These are phyloP conservation scores for Drosophila pruinosa DNA, from an alignment of 1,140 invertebrate genomes.

Conservation along the genomic window DNA sequence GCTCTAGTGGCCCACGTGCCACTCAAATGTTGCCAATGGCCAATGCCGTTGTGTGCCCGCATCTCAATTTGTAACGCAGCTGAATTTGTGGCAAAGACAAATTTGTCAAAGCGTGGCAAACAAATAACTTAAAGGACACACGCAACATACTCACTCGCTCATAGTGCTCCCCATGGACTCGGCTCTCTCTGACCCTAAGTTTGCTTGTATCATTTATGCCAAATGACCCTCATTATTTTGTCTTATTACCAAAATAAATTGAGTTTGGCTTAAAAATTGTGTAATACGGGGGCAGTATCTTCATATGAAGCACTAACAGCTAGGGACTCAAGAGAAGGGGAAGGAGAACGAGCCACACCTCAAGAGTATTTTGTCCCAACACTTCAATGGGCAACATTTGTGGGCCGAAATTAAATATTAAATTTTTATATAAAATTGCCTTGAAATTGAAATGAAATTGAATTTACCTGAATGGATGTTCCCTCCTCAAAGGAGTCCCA, in stretches of 20 bases:
- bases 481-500: conserved; percentile 8
- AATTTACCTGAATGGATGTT: conserved; percentile 59
- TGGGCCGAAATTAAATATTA: conserved; percentile 66
- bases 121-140: conserved; percentile 64
- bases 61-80: conserved; percentile 49
- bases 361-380: no score
- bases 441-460: conserved; percentile 70
- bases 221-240: conserved; percentile 79
- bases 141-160: conserved; percentile 10
- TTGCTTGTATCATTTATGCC: conserved; percentile 64
- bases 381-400: conserved; percentile 12
- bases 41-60: conserved; percentile 20
- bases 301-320: neutral
- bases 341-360: no score
- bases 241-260: conserved; percentile 79
- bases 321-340: neutral
- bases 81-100: conserved; percentile 48
- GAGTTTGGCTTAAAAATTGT: conserved; percentile 71
- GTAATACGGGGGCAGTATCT: neutral
- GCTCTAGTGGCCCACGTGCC: neutral
- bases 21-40: conserved; percentile 25
- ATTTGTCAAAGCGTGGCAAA: conserved; percentile 65
- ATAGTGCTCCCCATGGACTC: conserved; percentile 8
- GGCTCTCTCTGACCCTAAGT: neutral
- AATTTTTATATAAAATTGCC: conserved; percentile 50